Evolutionary conservation across 2,888 invertebrate genomes (phyloP).

Genomic region (Calliphora vomitoria): DNA sequence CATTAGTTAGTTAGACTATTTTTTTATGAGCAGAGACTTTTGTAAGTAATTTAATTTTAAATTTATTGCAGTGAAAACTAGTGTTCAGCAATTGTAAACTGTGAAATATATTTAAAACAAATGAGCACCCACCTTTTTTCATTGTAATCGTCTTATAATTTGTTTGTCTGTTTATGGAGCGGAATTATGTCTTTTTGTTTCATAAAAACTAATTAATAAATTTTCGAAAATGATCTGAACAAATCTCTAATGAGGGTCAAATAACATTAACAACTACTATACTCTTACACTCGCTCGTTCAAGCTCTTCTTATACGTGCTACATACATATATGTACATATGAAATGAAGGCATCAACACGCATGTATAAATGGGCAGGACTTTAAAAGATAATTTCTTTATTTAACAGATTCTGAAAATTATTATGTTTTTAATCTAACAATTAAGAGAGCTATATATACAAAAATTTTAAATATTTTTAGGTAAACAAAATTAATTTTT

Average conservation of each 20-base stretch:
- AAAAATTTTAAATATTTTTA: too few species aligned
- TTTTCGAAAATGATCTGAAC: conserved; percentile 71
- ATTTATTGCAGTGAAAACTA: conserved; percentile 15
- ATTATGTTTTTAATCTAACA: too few species aligned
- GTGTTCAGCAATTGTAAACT: conserved; percentile 35
- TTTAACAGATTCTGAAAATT: background rate
- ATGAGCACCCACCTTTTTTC: conserved; percentile 54
- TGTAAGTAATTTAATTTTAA: conserved; percentile 18
- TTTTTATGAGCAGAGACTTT: background rate
- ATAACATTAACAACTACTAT: conserved; percentile 67
- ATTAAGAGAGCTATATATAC: too few species aligned
- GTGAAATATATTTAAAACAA: conserved; percentile 1
- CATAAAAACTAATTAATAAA: conserved; percentile 74
- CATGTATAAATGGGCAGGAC: conserved; percentile 21
- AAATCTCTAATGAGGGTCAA: conserved; percentile 80
- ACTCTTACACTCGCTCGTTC: background rate
- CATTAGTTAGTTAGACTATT: conserved; percentile 28
- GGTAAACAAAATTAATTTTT: too few species aligned
- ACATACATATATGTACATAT: background rate
- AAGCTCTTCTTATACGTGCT: background rate
- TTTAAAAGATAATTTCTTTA: conserved; percentile 11
- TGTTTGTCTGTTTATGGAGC: conserved; percentile 75
- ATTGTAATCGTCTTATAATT: conserved; percentile 74
- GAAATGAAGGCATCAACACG: background rate
- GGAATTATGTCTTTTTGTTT: conserved; percentile 66